These are phyloP conservation scores for Morpho deidamia DNA, from an alignment of 2,888 invertebrate species.

Conservation along the genomic window DNA sequence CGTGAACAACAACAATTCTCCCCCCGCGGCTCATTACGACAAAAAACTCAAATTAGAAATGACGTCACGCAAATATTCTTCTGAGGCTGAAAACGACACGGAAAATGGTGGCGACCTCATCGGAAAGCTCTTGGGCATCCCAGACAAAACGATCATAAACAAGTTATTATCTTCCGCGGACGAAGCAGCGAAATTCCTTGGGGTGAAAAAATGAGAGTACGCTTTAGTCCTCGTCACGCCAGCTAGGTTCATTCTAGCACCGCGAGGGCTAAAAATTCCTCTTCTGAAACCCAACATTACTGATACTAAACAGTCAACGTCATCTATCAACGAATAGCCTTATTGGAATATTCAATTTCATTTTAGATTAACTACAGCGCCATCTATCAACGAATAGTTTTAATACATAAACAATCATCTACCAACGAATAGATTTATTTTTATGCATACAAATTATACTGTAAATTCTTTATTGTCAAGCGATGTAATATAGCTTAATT, in stretches of 20 bases:
- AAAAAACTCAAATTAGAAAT: conserved; percentile 72
- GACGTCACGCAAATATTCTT: conserved; percentile 70
- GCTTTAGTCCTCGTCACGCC: conserved; percentile 73
- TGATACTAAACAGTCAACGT: conserved; percentile 34
- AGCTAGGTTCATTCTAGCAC: conserved; percentile 65
- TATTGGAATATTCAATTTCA: conserved; percentile 17
- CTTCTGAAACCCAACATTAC: conserved; percentile 32
- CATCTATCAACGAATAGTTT: conserved; percentile 4
- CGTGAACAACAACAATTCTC: conserved; percentile 76
- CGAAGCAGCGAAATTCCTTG: conserved; percentile 92
- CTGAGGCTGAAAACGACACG: conserved; percentile 69
- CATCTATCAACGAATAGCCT: conserved; percentile 48
- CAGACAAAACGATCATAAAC: conserved; percentile 91
- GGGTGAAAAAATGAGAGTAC: conserved; percentile 85
- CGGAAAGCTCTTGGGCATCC: conserved; percentile 92
- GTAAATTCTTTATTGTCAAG: conserved; percentile 17
- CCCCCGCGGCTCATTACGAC: conserved; percentile 74
- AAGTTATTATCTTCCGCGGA: conserved; percentile 88
- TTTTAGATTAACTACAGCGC: background rate
- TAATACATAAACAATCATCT: conserved; percentile 11
- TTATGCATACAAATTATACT: conserved; percentile 13
- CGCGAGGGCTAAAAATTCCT: conserved; percentile 64
- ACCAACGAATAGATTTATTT: conserved; percentile 41
- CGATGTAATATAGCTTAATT: conserved; percentile 21
- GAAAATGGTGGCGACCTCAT: conserved; percentile 87